Base-by-base conservation (phyloP, 2,113 vertebrate species). In the Willisornis vidua region DNA sequence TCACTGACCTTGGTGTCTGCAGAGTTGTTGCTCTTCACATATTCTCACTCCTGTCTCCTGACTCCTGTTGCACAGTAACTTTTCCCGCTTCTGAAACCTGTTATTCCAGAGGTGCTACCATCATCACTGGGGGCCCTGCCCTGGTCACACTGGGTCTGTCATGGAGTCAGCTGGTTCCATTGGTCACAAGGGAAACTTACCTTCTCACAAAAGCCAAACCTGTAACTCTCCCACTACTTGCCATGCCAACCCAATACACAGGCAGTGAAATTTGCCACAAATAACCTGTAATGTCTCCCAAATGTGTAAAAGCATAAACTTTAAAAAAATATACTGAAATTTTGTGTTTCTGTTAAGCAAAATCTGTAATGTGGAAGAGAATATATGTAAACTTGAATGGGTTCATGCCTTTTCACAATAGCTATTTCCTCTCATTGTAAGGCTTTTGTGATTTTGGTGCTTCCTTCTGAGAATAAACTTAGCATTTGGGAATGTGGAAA, bases 81-180 rank as follows among this genome's bases (percentile, higher is more conserved):
- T 65, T 52, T 39, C 5, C 4, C 11, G 5, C 46, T 66, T 68
- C 79, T 59, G 57, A 39, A 73, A 12, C 28, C 7, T 28, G 5
- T 81, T 77, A 14, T 26, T 39, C 6, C 13, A 68, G 48, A 79
- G 14, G 6, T 2, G 1, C 35, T 23, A 8, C 29, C 23, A 29
- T 9, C 1, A 0, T 35, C 1, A 2, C 29, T 48, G 25, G 10
- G 18, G 6, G 14, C 28, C 72, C 2, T 1, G 31, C 16, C 14
- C 23, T 79, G 19, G 12, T 54, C 17, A 61, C 1, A 1, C 0
- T 1, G 2, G 4, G 14, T 54, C 37, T 3, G 0, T 52, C 43
- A 28, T 74, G 41, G 31, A 80, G 45, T 45, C 3, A 1, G 9
- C 22, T 58, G 16, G 12, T 35, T 92, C 12, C 43, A 1, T 84